A percentile compares a stretch with the other conserved stretches of the same genome.
Evolutionary conservation across 1,140 invertebrate species (phyloP).

Genomic region (Aphidius gifuensis): DNA sequence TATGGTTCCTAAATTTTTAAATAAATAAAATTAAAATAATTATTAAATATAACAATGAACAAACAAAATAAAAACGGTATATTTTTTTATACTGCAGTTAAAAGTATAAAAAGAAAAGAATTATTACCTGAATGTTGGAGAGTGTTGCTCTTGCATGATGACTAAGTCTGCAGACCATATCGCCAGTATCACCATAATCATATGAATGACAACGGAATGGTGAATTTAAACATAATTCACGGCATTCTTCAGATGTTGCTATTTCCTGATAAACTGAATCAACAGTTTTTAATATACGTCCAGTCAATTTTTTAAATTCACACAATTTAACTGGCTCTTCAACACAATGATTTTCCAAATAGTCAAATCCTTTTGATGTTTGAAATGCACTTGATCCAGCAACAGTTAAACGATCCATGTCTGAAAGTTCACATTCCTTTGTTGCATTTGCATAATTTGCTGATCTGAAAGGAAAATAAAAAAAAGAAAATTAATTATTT

Average conservation of each 20-base stretch:
- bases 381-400: conserved; percentile 75
- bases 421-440: conserved; percentile 80
- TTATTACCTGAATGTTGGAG: conserved; percentile 74
- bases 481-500: conserved; percentile 19
- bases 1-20: conserved; percentile 70
- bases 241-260: conserved; percentile 79
- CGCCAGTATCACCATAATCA: conserved; percentile 88
- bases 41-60: conserved; percentile 15
- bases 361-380: conserved; percentile 70
- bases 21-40: conserved; percentile 5
- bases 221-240: conserved; percentile 83
- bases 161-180: conserved; percentile 86
- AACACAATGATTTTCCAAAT: conserved; percentile 87
- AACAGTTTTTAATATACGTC: conserved; percentile 87
- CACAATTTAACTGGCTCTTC: conserved; percentile 87
- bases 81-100: too few relatives aligned
- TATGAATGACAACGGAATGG: conserved; percentile 87
- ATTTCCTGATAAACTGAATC: conserved; percentile 91
- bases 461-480: conserved; percentile 64
- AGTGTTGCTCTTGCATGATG: conserved; percentile 87
- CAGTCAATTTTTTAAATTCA: conserved; percentile 85
- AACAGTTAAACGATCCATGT: conserved; percentile 85
- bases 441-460: conserved; percentile 84
- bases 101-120: neutral
- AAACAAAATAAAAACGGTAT: conserved; percentile 1